Conservation (phyloP, 2,797 vertebrate species). For the Thunnus albacares region DNA sequence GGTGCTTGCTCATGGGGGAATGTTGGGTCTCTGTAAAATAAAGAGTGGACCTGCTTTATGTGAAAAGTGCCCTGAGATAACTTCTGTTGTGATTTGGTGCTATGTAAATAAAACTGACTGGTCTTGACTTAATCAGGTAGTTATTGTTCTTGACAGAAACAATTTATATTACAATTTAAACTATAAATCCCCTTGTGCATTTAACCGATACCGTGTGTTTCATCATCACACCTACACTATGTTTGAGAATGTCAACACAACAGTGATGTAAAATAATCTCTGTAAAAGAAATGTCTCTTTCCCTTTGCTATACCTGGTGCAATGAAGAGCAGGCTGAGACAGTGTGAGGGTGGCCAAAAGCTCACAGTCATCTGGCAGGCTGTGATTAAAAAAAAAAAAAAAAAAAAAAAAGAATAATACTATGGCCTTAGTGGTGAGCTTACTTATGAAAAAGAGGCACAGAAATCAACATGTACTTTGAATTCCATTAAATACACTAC, state of each 20-base stretch:
- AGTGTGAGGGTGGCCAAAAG: constrained; percentile 52
- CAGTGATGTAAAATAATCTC: constrained; percentile 63
- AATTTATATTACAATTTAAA: constrained; percentile 54
- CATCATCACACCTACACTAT: constrained; percentile 55
- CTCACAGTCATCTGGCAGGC: constrained; percentile 53
- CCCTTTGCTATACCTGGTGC: constrained; percentile 43
- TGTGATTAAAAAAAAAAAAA: constrained; percentile 31
- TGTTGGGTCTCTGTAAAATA: too few species aligned
- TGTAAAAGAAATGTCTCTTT: constrained; percentile 31
- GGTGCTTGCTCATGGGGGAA: too few species aligned
- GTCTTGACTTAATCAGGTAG: not conserved
- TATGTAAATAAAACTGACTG: too few species aligned
- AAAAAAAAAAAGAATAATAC: constrained; percentile 9
- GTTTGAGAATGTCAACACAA: constrained; percentile 41
- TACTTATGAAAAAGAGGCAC: constrained; percentile 9
- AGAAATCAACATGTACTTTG: constrained; percentile 18
- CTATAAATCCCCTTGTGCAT: constrained; percentile 57
- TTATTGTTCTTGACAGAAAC: constrained; percentile 48
- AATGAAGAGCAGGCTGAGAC: constrained; percentile 60
- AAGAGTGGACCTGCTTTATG: too few species aligned
- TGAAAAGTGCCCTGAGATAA: too few species aligned
- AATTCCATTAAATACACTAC: constrained; percentile 27
- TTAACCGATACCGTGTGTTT: constrained; percentile 48
- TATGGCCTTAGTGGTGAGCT: constrained; percentile 24
- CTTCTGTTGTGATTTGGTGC: too few species aligned